These are phyloP conservation scores for Nemurella pictetii DNA, from an alignment of 2,888 invertebrate species.

Conservation along the genomic window DNA sequence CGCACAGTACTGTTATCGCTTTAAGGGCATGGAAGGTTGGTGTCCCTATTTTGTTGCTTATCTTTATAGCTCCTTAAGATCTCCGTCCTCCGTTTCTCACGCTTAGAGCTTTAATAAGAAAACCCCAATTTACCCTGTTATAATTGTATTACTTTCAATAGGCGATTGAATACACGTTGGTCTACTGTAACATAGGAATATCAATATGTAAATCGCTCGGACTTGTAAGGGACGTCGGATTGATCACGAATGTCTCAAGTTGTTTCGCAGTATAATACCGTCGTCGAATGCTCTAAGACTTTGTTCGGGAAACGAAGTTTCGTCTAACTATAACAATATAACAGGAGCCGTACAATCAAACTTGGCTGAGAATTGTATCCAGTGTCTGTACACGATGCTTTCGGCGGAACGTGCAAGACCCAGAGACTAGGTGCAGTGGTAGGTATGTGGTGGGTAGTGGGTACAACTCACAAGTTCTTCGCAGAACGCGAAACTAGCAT, in stretches of 20 bases:
- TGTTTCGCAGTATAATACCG: neutral
- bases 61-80: too few species aligned
- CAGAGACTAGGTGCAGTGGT: neutral
- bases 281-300: neutral
- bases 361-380: neutral
- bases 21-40: too few species aligned
- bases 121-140: too few species aligned
- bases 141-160: too few species aligned
- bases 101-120: too few species aligned
- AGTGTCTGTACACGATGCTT: neutral
- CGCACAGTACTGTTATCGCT: too few species aligned
- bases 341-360: constrained; percentile 8
- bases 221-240: too few species aligned
- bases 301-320: neutral
- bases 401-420: neutral
- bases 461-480: neutral
- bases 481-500: neutral
- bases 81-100: too few species aligned
- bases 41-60: too few species aligned
- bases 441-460: neutral
- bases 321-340: constrained; percentile 10
- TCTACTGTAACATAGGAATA: too few species aligned
- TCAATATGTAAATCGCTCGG: too few species aligned
- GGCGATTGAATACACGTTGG: too few species aligned
- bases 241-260: neutral